Conservation (phyloP, 2,888 invertebrate genomes). For the Blomia tropicalis region DNA sequence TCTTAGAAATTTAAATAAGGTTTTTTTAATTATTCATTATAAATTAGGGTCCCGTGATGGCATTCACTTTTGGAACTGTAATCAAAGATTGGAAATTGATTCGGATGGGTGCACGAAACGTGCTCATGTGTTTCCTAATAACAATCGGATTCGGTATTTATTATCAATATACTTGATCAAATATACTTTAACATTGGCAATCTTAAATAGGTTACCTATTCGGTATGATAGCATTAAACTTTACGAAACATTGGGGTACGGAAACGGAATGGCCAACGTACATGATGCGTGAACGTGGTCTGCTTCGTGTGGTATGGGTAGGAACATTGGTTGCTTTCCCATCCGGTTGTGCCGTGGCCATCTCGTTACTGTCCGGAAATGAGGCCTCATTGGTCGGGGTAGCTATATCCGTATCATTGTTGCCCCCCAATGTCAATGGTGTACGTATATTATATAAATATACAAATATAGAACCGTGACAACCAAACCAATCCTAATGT, state of each 20-base stretch:
- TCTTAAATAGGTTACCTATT: slow-evolving; percentile 45
- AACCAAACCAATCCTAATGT: not conserved
- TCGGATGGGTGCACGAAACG: slow-evolving; percentile 49
- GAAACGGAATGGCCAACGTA: slow-evolving; percentile 46
- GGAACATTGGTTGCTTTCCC: slow-evolving; percentile 57
- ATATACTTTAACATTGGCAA: not conserved
- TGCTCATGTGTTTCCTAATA: slow-evolving; percentile 49
- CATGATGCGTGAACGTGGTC: slow-evolving; percentile 52
- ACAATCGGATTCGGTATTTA: slow-evolving; percentile 45
- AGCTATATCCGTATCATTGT: slow-evolving; percentile 60
- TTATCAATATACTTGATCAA: not conserved
- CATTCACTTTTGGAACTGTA: slow-evolving; percentile 54
- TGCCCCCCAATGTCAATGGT: slow-evolving; percentile 64
- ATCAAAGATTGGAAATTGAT: slow-evolving; percentile 49
- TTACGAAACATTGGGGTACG: slow-evolving; percentile 39
- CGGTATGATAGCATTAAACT: slow-evolving; percentile 47
- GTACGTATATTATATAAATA: slow-evolving; percentile 35
- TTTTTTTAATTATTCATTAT: slow-evolving; percentile 26
- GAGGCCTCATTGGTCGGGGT: slow-evolving; percentile 61
- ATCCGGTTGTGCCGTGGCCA: slow-evolving; percentile 59
- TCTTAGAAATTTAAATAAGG: too few species aligned
- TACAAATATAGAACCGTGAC: not conserved
- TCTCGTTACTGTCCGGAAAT: slow-evolving; percentile 60
- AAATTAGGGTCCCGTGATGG: slow-evolving; percentile 61
- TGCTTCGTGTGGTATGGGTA: slow-evolving; percentile 49